Conservation (phyloP, 2,888 invertebrate species). For the Drosophila tripunctata region DNA sequence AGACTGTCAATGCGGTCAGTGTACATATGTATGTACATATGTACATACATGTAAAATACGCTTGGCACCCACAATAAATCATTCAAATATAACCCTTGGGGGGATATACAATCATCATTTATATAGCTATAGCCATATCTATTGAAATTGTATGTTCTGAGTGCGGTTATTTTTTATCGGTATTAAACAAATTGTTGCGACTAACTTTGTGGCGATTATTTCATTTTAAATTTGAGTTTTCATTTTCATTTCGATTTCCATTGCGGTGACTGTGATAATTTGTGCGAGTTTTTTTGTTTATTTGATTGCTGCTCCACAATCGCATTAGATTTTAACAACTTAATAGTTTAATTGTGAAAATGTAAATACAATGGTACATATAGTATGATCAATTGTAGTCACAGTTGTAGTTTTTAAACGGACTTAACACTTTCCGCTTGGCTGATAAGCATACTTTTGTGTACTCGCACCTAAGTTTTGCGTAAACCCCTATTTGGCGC, state of each 20-base stretch:
- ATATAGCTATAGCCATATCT: background rate
- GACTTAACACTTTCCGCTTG: slow-evolving; percentile 66
- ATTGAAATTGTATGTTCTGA: slow-evolving; percentile 15
- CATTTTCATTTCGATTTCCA: slow-evolving; percentile 29
- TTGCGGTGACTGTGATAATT: slow-evolving; percentile 39
- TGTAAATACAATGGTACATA: no score
- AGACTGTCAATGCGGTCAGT: slow-evolving; percentile 24
- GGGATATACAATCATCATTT: background rate
- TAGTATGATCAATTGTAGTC: slow-evolving; percentile 12
- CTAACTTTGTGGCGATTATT: slow-evolving; percentile 38
- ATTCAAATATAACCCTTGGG: slow-evolving; percentile 6
- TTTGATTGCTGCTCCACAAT: slow-evolving; percentile 14
- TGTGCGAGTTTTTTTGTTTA: slow-evolving; percentile 18
- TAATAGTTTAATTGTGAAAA: slow-evolving; percentile 71
- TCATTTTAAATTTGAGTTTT: slow-evolving; percentile 28
- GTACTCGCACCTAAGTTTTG: slow-evolving; percentile 1
- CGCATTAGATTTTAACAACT: slow-evolving; percentile 79
- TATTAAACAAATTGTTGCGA: slow-evolving; percentile 44
- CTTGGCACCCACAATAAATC: slow-evolving; percentile 19
- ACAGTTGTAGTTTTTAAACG: background rate
- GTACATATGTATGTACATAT: slow-evolving; percentile 12
- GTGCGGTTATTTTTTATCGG: slow-evolving; percentile 34
- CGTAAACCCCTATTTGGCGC: background rate
- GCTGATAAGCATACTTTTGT: slow-evolving; percentile 35
- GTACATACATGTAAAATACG: no score